Evolutionary conservation across 92 coral and sea anemone genomes (phyloP).

Genomic region (Umimayanthus kanabou): DNA sequence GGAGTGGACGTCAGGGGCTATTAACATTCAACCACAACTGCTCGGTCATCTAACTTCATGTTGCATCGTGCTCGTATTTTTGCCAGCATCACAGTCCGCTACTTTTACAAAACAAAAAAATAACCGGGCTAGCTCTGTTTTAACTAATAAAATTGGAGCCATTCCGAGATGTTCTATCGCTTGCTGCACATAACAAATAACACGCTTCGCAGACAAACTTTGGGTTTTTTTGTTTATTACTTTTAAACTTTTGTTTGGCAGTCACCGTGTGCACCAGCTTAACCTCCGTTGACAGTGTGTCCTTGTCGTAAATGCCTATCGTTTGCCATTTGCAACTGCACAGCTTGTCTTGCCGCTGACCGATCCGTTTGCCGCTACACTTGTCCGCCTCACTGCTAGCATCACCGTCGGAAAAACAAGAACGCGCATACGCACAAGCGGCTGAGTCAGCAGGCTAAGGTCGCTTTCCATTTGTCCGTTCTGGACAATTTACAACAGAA

Average conservation of each 20-base stretch:
- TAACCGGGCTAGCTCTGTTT: not conserved
- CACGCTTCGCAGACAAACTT: not conserved
- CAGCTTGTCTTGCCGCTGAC: not conserved
- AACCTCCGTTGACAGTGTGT: not conserved
- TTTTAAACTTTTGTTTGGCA: not conserved
- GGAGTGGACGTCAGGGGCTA: not conserved
- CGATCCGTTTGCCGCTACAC: not conserved
- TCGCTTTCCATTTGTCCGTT: too few relatives aligned
- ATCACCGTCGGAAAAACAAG: not conserved
- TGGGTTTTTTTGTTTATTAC: too few relatives aligned
- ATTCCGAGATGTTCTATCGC: not conserved
- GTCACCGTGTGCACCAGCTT: not conserved
- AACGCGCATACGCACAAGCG: not conserved
- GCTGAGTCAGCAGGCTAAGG: not conserved
- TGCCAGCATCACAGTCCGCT: not conserved
- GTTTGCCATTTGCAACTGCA: not conserved
- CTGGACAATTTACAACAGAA: too few relatives aligned
- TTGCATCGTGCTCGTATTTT: not conserved
- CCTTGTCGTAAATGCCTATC: not conserved
- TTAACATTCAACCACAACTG: not conserved
- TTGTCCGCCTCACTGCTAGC: not conserved
- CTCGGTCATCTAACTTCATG: not conserved
- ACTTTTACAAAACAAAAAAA: not conserved
- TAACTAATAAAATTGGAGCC: not conserved
- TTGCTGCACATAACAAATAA: too few relatives aligned